phyloP scores from a whole-genome alignment of 2,797 vertebrate species.

The Prionace glauca region DNA sequence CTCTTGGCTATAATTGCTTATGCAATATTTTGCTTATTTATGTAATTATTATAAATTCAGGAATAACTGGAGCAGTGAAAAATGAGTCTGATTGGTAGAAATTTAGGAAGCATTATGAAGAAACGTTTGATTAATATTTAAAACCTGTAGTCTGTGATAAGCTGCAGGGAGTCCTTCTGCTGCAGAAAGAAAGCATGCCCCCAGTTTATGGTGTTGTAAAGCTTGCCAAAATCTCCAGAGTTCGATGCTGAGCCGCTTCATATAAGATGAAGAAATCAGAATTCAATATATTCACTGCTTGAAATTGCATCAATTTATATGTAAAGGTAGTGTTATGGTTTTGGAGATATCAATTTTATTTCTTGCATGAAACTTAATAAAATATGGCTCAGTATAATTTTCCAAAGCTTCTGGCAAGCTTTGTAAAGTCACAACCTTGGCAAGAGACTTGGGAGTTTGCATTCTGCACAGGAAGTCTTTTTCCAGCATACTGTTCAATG shows the following conservation, averaged over 20 bases:
- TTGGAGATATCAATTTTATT: not conserved
- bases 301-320: not conserved
- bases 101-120: not conserved
- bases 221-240: not conserved
- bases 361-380: not conserved
- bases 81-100: not conserved
- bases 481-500: not conserved
- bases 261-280: not conserved
- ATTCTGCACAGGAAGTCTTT: not conserved
- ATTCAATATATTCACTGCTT: not conserved
- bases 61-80: not conserved
- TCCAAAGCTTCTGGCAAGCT: not conserved
- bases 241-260: not conserved
- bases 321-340: not conserved
- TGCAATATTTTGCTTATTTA: not conserved
- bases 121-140: conserved; percentile 2
- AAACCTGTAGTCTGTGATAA: not conserved
- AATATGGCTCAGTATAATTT: not conserved
- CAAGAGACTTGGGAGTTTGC: not conserved
- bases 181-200: not conserved
- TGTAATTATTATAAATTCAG: not conserved
- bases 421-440: not conserved
- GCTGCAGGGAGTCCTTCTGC: conserved; percentile 15
- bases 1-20: not conserved
- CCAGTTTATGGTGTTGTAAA: not conserved